These are phyloP conservation scores for Mormyrus lacerda DNA, from an alignment of 2,113 vertebrate genomes.

Conservation along the genomic window DNA sequence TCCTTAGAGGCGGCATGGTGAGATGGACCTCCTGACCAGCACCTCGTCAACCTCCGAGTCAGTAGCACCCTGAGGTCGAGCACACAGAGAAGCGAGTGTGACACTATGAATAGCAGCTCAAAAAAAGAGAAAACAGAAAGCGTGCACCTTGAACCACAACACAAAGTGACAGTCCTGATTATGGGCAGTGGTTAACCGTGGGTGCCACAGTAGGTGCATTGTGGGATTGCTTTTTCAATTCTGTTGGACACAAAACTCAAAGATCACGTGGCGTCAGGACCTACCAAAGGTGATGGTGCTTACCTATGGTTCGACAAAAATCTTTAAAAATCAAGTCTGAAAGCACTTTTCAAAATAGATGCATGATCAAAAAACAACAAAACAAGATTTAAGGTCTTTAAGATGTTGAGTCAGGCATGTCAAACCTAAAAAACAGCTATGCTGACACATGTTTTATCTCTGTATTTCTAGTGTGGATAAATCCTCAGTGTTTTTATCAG, in stretches of 20 bases:
- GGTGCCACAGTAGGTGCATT: not conserved
- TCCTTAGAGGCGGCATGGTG: slow-evolving; percentile 2
- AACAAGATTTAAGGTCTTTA: not conserved
- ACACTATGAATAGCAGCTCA: not conserved
- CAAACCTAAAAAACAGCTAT: not conserved
- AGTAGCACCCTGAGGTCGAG: slow-evolving; percentile 50
- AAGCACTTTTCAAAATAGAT: not conserved
- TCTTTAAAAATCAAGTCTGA: not conserved
- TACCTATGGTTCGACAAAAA: not conserved
- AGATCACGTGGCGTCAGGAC: not conserved
- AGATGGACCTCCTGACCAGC: slow-evolving; percentile 46
- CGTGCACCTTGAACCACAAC: not conserved
- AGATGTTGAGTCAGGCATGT: not conserved
- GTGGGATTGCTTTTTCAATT: not conserved
- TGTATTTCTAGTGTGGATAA: not conserved
- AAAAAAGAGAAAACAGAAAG: not conserved
- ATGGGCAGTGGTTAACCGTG: not conserved
- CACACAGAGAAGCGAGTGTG: not conserved
- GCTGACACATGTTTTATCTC: not conserved
- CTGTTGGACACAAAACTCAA: not conserved
- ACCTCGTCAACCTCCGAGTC: slow-evolving; percentile 52
- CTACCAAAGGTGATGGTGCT: not conserved
- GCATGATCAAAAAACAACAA: not conserved
- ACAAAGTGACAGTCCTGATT: not conserved
- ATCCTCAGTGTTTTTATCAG: not conserved